A percentile compares a stretch with the other conserved stretches of the same genome.
Evolutionary conservation across 2,797 vertebrate genomes (phyloP).

Genomic region (Corythornis leucogaster): DNA sequence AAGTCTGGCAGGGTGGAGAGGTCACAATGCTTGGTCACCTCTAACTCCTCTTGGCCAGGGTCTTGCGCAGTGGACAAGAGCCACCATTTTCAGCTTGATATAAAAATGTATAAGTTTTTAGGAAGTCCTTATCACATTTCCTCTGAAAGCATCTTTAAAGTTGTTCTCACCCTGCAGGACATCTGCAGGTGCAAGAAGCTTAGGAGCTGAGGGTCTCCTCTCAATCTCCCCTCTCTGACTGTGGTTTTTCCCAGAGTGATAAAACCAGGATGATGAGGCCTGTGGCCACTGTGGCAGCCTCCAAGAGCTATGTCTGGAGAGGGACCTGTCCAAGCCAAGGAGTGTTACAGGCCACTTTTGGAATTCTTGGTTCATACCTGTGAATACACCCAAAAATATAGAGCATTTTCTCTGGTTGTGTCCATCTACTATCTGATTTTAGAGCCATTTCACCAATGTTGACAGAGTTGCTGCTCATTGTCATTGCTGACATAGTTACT

Average conservation of each 20-base stretch:
- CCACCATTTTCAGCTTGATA: accelerated
- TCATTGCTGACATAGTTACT: accelerated
- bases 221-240: accelerated
- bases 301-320: neutral
- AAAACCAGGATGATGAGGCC: neutral
- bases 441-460: accelerated
- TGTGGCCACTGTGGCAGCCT: neutral
- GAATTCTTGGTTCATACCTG: neutral
- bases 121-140: accelerated
- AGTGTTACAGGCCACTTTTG: neutral
- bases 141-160: neutral
- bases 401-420: neutral
- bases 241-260: neutral
- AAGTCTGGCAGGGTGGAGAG: neutral
- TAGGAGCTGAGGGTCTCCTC: neutral
- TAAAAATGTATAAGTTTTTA: neutral
- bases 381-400: neutral
- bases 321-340: neutral
- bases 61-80: neutral
- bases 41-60: accelerated
- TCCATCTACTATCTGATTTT: neutral
- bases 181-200: neutral
- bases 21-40: accelerated
- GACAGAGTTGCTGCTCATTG: accelerated
- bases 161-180: accelerated